A percentile compares a stretch with the other conserved stretches of the same genome.
Conservation (phyloP, 2,888 invertebrate species). For the Diploptera punctata region DNA sequence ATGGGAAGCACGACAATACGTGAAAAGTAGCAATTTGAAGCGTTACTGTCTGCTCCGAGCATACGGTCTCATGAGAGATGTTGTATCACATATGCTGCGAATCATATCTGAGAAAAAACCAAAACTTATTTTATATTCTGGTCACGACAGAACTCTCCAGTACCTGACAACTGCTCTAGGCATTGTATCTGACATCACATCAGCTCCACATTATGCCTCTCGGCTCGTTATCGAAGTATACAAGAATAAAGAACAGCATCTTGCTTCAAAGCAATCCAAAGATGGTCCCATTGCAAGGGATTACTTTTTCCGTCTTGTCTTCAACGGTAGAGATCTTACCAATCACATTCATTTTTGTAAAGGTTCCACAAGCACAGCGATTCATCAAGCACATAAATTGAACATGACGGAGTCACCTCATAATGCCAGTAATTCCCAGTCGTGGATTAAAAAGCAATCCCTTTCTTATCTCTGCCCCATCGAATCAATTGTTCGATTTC, state of each 20-base stretch:
- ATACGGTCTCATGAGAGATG: slow-evolving; percentile 83
- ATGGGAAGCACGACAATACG: slow-evolving; percentile 74
- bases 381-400: slow-evolving; percentile 32
- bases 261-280: slow-evolving; percentile 35
- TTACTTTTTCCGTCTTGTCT: slow-evolving; percentile 82
- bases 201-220: slow-evolving; percentile 84
- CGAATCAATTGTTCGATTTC: slow-evolving; percentile 84
- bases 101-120: slow-evolving; percentile 80
- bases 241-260: slow-evolving; percentile 57
- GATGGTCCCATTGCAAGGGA: slow-evolving; percentile 62
- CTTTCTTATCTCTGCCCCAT: slow-evolving; percentile 76
- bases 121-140: slow-evolving; percentile 83
- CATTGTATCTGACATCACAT: slow-evolving; percentile 61
- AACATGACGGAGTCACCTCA: slow-evolving; percentile 27
- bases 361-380: slow-evolving; percentile 55
- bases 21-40: slow-evolving; percentile 66
- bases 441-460: slow-evolving; percentile 32
- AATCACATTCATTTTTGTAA: slow-evolving; percentile 81
- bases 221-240: slow-evolving; percentile 89
- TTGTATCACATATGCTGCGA: slow-evolving; percentile 80
- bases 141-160: slow-evolving; percentile 90
- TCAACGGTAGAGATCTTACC: slow-evolving; percentile 88
- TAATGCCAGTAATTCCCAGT: slow-evolving; percentile 22
- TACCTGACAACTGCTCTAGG: slow-evolving; percentile 84
- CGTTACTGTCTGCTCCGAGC: slow-evolving; percentile 74